Evolutionary conservation across 2,113 vertebrate species (phyloP), one percentile per base, ranked within the genome.

Genomic region (Scomber scombrus): DNA sequence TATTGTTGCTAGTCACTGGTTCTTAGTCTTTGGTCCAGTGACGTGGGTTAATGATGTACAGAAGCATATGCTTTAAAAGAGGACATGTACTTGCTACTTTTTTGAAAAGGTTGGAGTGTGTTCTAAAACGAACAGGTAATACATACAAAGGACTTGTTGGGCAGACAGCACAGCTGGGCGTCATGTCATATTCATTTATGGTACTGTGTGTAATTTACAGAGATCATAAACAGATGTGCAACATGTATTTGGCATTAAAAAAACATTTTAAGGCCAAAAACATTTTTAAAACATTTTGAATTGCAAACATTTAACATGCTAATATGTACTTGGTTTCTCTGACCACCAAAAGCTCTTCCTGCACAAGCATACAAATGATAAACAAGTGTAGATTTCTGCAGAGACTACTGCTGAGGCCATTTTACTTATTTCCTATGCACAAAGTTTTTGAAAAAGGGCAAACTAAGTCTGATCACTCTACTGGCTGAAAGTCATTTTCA

Each of bases 21-120:
- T 88, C 34, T 65, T 21, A 26, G 9, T 85, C 54, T 71, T 78
- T 65, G 72, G 84, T 84, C 49, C 57, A 58, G 74, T 51, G 77
- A 88, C 75, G 50, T 13, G 43, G 78, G 80, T 79, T 90, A 89
- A 90, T 91, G 81, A 90, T 88, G 85, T 57, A n/a, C 72, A 55
- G 68, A 82, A 88, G 67, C 46, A 67, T 21, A 71, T 54, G 23
- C 64, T 86, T 46, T 57, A 29, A 75, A 78, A 65, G 67, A 56
- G 16, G 26, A 11, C 52, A 68, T 3, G 23, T 26, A 12, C 34
- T 7, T 3, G 3, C 6, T 47, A 18, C 11, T 10, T 40, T 2
- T 68, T 34, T 58, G 26, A 49, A n/a, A 58, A 3, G 63, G 67
- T 71, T 77, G 11, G 29, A 26, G 23, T 26, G 23, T 26, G 45